Evolutionary conservation across 2,888 invertebrate genomes (phyloP), one percentile per base, ranked within the genome.

Genomic region (Mythimna loreyi): DNA sequence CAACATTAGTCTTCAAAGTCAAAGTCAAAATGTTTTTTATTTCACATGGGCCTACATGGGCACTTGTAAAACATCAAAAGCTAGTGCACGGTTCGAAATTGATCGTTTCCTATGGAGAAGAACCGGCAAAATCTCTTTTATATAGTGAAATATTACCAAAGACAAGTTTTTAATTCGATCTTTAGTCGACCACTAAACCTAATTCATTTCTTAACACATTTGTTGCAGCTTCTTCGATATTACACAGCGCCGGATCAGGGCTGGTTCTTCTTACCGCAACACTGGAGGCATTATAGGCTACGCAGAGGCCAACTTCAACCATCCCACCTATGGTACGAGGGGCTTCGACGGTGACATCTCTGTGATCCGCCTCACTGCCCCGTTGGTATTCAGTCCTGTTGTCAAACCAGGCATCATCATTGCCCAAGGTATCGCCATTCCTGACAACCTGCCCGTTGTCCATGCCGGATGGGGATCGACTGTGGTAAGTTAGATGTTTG

Each of bases 391-490:
- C 67, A 78, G 81, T 4, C 69, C 84, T 0, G 84, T 74, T 0
- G 65, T 92, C 1, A 85, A 87, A 67, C 86, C 67, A 13, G 81
- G 55, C 0, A 43, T 79, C 2, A 89, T 93, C 23, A 21, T 85
- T 0, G 3, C 75, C 2, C 84, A 78, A 16, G 82, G 62, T 3
- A 16, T 61, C 0, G 0, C 0, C 0, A 33, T 91, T 0, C 90
- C 90, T 0, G 88, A 87, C 55, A 74, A 85, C 47, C 4, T 85
- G 1, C 82, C 87, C 0, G 91, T 92, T 0, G 75, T 83, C 0
- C 87, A 88, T 43, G 91, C 88, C 25, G 92, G 92, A 28, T 93
- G 93, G 93, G 93, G 93, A 0, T 53, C 80, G 0, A 87, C 83
- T 57, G 3, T 80, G 71, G 92, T 92, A 72, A 84, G 87, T 8